Conservation (phyloP, 2,888 invertebrate genomes). For the Polydrusus pterygomalis region DNA sequence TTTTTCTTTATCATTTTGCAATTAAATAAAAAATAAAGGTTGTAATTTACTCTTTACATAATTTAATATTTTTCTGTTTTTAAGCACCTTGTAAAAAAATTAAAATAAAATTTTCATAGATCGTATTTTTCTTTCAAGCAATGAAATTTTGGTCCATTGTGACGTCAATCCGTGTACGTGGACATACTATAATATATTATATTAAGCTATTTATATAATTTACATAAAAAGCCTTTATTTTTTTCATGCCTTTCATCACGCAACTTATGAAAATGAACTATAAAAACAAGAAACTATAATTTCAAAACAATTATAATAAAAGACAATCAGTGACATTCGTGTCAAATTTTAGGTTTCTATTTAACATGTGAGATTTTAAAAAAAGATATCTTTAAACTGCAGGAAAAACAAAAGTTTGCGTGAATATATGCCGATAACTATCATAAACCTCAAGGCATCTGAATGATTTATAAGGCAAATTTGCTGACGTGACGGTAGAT, state of each 20-base stretch:
- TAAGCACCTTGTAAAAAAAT: too few relatives aligned
- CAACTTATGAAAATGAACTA: slow-evolving; percentile 6
- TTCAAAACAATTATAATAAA: slow-evolving; percentile 27
- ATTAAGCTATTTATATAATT: too few relatives aligned
- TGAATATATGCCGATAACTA: slow-evolving; percentile 54
- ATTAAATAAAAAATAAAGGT: too few relatives aligned
- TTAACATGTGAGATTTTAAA: slow-evolving; percentile 52
- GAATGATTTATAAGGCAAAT: slow-evolving; percentile 59
- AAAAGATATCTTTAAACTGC: slow-evolving; percentile 43
- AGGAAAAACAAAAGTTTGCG: slow-evolving; percentile 51
- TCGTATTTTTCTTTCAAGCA: too few relatives aligned
- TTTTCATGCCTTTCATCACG: slow-evolving; percentile 1
- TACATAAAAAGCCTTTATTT: neutral
- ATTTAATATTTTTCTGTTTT: too few relatives aligned
- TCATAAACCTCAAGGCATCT: slow-evolving; percentile 59
- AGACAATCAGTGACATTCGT: slow-evolving; percentile 48
- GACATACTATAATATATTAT: too few relatives aligned
- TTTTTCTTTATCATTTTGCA: too few relatives aligned
- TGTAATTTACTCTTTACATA: too few relatives aligned
- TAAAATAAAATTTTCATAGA: too few relatives aligned
- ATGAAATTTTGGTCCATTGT: too few relatives aligned
- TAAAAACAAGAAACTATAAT: slow-evolving; percentile 15
- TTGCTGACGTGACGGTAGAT: slow-evolving; percentile 53
- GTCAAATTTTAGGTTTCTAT: slow-evolving; percentile 46
- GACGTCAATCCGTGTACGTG: too few relatives aligned